These are phyloP conservation scores for Gila robusta DNA, from an alignment of 2,797 vertebrate genomes.

Conservation along the genomic window DNA sequence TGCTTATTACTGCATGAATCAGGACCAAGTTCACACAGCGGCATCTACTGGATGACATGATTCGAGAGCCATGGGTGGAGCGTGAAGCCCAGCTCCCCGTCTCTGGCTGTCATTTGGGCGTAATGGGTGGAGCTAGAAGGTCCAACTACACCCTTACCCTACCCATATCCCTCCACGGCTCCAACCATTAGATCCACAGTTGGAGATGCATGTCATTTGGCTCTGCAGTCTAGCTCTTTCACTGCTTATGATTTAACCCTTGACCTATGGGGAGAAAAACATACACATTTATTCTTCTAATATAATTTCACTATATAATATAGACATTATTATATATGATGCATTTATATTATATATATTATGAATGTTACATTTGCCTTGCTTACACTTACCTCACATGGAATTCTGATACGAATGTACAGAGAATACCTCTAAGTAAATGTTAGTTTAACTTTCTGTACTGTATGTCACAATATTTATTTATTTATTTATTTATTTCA, in stretches of 20 bases:
- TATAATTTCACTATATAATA: too few relatives aligned
- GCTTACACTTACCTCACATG: not conserved
- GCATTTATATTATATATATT: not conserved
- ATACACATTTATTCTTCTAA: too few relatives aligned
- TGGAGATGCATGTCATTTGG: too few relatives aligned
- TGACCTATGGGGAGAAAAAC: too few relatives aligned
- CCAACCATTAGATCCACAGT: not conserved
- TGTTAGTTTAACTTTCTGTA: too few relatives aligned
- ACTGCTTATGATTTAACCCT: too few relatives aligned
- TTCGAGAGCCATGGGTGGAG: not conserved
- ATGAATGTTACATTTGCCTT: not conserved
- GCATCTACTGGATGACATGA: not conserved
- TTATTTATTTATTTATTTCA: not conserved
- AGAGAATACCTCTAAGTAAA: not conserved
- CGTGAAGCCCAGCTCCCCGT: not conserved
- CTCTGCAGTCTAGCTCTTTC: too few relatives aligned
- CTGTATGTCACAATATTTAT: not conserved
- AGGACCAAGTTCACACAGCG: conserved; percentile 26
- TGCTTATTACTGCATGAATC: conserved; percentile 22
- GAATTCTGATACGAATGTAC: not conserved
- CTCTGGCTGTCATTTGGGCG: not conserved
- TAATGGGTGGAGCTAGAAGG: too few relatives aligned
- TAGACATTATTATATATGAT: not conserved
- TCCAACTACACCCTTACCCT: too few relatives aligned
- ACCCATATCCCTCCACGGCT: too few relatives aligned